Evolutionary conservation across 2,888 invertebrate genomes (phyloP).

Genomic region (Lapara coniferarum): DNA sequence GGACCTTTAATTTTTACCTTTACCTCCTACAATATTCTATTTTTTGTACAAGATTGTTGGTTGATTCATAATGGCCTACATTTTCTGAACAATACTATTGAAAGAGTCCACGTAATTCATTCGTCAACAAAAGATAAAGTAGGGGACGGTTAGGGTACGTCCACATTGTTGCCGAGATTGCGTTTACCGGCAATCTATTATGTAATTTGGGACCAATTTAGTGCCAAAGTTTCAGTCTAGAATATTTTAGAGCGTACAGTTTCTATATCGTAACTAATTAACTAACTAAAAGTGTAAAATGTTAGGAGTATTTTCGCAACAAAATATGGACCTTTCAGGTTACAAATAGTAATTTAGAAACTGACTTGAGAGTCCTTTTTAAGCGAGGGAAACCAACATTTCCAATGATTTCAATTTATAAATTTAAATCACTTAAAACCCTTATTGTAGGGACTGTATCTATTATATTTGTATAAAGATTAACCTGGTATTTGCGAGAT

Average conservation of each 20-base stretch:
- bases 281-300: too few species aligned
- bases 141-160: neutral
- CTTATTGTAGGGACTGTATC: too few species aligned
- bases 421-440: too few species aligned
- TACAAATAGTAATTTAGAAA: too few species aligned
- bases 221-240: neutral
- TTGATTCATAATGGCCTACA: slow-evolving; percentile 18
- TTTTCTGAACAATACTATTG: slow-evolving; percentile 17
- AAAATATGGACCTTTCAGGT: too few species aligned
- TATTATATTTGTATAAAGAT: too few species aligned
- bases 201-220: neutral
- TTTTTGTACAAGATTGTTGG: slow-evolving; percentile 13
- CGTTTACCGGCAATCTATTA: neutral
- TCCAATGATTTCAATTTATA: too few species aligned
- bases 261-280: too few species aligned
- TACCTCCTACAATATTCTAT: neutral
- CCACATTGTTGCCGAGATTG: neutral
- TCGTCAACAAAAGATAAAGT: slow-evolving; percentile 20
- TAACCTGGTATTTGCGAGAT: too few species aligned
- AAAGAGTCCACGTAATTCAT: slow-evolving; percentile 16
- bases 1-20: neutral
- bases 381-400: too few species aligned
- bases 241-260: neutral
- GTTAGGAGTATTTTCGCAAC: too few species aligned
- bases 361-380: too few species aligned